phyloP scores from a whole-genome alignment of 2,797 vertebrate species.

The Eulemur mongoz region DNA sequence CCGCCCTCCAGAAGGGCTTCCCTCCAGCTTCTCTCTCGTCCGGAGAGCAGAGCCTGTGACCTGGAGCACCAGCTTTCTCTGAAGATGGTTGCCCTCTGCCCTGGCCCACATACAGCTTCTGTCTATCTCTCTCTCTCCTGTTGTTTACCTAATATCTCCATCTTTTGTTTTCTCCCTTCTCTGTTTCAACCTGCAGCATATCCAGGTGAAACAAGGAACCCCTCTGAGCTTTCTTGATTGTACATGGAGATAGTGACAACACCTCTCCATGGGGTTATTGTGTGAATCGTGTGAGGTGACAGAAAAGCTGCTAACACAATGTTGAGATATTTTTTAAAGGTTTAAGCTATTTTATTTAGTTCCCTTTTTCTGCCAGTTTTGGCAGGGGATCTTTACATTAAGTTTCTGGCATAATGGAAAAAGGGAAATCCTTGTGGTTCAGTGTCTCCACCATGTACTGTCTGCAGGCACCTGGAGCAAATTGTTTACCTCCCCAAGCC shows the following conservation, averaged over 20 bases:
- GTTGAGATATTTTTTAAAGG: neutral
- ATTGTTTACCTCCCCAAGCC: neutral
- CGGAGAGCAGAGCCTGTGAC: neutral
- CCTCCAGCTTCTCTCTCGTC: neutral
- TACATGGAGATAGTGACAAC: neutral
- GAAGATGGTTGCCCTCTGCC: neutral
- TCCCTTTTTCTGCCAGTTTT: neutral
- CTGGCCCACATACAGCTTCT: neutral
- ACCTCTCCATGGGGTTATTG: neutral
- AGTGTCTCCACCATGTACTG: neutral
- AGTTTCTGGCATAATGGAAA: neutral
- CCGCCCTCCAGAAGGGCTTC: neutral
- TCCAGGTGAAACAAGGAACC: neutral
- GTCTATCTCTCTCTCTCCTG: neutral
- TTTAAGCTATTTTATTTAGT: conserved; percentile 36
- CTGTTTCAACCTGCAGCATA: neutral
- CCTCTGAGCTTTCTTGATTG: neutral
- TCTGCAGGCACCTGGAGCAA: neutral
- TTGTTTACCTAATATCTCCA: neutral
- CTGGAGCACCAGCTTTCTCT: neutral
- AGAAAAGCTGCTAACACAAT: neutral
- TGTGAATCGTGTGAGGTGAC: neutral
- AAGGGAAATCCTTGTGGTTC: conserved; percentile 11
- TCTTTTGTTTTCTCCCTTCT: neutral
- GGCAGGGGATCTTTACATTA: conserved; percentile 19